Base-by-base conservation (phyloP, 1,140 invertebrate species). In the Macrostomum lignano region DNA sequence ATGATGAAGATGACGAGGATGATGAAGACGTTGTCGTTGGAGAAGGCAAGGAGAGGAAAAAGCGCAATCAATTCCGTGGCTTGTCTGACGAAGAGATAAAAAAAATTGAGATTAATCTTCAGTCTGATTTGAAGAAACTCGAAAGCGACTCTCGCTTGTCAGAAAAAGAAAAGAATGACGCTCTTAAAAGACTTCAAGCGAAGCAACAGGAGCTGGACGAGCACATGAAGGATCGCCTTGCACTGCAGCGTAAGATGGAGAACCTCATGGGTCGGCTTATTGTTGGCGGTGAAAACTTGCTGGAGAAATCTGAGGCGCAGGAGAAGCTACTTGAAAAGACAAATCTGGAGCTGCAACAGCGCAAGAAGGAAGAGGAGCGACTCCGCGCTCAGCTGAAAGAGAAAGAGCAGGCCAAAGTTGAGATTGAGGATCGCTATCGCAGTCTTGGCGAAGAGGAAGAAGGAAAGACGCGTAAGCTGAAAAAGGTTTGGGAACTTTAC, bases 221-320 rank as follows among this genome's bases (percentile, higher is more conserved):
- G n/a, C n/a, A n/a, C n/a, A n/a, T n/a, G n/a, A n/a, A n/a, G n/a
- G n/a, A n/a, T n/a, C n/a, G n/a, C n/a, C n/a, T n/a, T n/a, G n/a
- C n/a, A n/a, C n/a, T n/a, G n/a, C n/a, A n/a, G n/a, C n/a, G n/a
- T n/a, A 84, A 88, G 51, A 65, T 96, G 34, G 67, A 72, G 39
- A 70, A 71, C 14, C 66, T 98, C 30, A 78, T 94, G 52, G 79
- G 77, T 35, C 82, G 88, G 52, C 84, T 98, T 32, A 66, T 96
- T 14, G 74, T 94, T 6, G 91, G 91, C 1, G 91, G 88, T 5
- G 88, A 93, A 58, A 96, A 98, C 63, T 64, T 98, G 6, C 63
- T 96, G 35, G 84, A 94, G 52, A 94, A 93, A 51, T 84, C 82
- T 0, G 79, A 94, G 55, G 68, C 73, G 6, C 84, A 96, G 48